Evolutionary conservation across 2,888 invertebrate genomes (phyloP), one percentile per base, ranked within the genome.

Genomic region (Adela reaumurella): DNA sequence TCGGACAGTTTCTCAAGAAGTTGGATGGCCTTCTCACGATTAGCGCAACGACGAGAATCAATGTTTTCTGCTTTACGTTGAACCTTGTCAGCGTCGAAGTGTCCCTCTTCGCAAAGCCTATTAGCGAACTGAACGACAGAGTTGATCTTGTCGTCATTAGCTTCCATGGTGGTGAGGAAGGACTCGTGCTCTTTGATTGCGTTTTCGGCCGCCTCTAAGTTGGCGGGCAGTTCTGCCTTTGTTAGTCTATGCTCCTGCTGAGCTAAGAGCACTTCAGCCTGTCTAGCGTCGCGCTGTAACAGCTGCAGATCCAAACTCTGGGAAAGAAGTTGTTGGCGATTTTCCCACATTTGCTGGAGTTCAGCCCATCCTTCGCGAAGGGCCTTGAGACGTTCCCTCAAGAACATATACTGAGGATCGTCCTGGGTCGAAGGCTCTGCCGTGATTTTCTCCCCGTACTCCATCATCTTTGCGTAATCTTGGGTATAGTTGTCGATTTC

Each of bases 401-500:
- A 81, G 92, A 99, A 99, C 98, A 99, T 98, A 81, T 99, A 99
- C 72, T 99, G 99, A 43, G 98, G 96, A 79, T 99, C 99, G 72
- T 95, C 90, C 68, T 94, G 88, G 56, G 95, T 89, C 29, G 86
- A 86, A 29, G 90, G 90, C 62, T 91, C 91, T 51, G 91, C 88
- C 47, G 97, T 97, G 57, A 97, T 85, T 62, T 92, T 87, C 70
- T 97, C 97, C 43, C 99, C 99, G 64, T 98, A 99, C 64, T 97
- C 97, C 92, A 99, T 98, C 97, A 99, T 99, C 82, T 94, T 93
- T 61, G 91, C 91, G 66, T 97, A 98, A 69, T 99, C 98, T 62
- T 97, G 96, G 48, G 91, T 95, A 74, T 99, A 99, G 65, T 97
- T 98, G 70, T 99, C 97, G 61, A 99, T 99, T 80, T 99, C 99